Evolutionary conservation across 2,888 invertebrate genomes (phyloP).

Genomic region (Nephrotoma appendiculata): DNA sequence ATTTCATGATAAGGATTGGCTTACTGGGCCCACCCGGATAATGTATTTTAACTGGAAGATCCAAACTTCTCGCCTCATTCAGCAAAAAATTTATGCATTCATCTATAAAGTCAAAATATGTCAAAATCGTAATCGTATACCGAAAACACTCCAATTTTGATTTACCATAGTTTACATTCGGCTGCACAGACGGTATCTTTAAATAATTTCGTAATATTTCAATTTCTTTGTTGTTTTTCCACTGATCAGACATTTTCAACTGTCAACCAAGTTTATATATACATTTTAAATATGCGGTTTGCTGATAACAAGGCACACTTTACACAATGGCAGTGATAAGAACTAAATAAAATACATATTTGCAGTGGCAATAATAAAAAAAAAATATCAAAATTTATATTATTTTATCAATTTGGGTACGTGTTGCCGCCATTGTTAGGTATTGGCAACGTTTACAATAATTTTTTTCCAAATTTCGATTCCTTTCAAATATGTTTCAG

Average conservation of each 20-base stretch:
- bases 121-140: background rate
- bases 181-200: slow-evolving; percentile 67
- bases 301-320: background rate
- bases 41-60: slow-evolving; percentile 45
- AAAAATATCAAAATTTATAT: background rate
- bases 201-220: slow-evolving; percentile 66
- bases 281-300: background rate
- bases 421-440: background rate
- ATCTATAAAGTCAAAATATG: slow-evolving; percentile 33
- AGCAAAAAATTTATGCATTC: slow-evolving; percentile 57
- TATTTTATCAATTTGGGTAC: background rate
- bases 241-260: slow-evolving; percentile 11
- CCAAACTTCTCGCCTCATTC: slow-evolving; percentile 50
- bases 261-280: background rate
- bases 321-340: background rate
- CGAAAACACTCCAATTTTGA: background rate
- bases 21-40: slow-evolving; percentile 40
- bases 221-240: slow-evolving; percentile 37
- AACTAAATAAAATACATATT: background rate
- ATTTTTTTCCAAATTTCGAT: slow-evolving; percentile 51
- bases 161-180: slow-evolving; percentile 67
- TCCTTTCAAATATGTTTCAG: slow-evolving; percentile 62
- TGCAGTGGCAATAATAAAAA: background rate
- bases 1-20: slow-evolving; percentile 68
- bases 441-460: background rate